Evolutionary conservation across 2,888 invertebrate species (phyloP), one percentile per base, ranked within the genome.

Genomic region (Ferdinandea cuprea): DNA sequence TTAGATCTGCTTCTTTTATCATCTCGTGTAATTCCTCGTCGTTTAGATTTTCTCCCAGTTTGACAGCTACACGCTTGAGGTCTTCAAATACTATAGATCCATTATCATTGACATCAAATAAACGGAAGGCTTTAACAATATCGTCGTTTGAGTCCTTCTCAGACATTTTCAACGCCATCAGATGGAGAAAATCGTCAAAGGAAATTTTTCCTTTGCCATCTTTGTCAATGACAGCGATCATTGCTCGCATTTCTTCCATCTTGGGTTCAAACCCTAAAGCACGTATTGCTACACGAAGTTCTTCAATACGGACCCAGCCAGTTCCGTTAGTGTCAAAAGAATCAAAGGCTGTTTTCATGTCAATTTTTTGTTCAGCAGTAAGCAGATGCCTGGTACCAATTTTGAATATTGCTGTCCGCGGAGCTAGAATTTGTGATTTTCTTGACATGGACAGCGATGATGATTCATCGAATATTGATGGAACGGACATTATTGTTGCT

Each of bases 111-210:
- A 21, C 17, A 54, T 85, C 80, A 54, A 85, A 68, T 9, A 85
- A 68, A 3, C 73, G 63, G 56, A 80, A 85, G 0, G 72, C 25
- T 13, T 85, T 85, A 0, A 56, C 25, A 15, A 85, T 59, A 21
- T 85, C 85, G 15, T 72, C 77, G 17, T 80, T 69, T 1, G 80
- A 50, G 40, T 85, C 85, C 2, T 25, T 72, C 32, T 72, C 73
- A 0, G 77, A 80, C 85, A 85, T 85, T 69, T 85, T 85, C 17
- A 56, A n/a, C 1, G 77, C 65, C 69, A 85, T 85, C 2, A 85
- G 13, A 21, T 80, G 50, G 7, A 85, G 69, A 11, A 85, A 85
- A 40, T 85, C 80, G 28, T 52, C 50, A 13, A 77, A 85, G 0
- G 85, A 85, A 11, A 85, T 85, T 15, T 85, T 84, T 13, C 73